Evolutionary conservation across 2,113 vertebrate genomes (phyloP), one percentile per base, ranked within the genome.

Genomic region (Tympanuchus pallidicinctus): DNA sequence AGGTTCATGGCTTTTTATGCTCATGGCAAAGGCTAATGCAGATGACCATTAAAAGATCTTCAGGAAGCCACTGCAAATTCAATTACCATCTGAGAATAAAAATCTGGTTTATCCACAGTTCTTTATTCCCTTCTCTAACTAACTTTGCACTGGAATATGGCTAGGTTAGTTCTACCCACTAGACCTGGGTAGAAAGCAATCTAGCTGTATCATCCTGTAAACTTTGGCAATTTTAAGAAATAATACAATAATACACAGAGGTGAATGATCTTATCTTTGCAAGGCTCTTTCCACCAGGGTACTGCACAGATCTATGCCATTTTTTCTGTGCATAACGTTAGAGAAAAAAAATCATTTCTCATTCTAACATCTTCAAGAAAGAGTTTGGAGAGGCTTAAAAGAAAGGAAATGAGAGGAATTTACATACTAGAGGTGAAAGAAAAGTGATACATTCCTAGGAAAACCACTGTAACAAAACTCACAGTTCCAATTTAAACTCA

Each of bases 1-100:
- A 82, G n/a, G 50, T 48, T 90, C 69, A 83, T 81, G 76, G 77
- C 90, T 91, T 75, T 90, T 90, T 86, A 90, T 82, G 77, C 48
- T 43, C 43, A 54, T 27, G 32, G 57, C 43, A 57, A 90, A 82
- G 43, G 0, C 81, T 43, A 96, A 90, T 30, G 61, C 61, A 86
- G 43, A 93, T 67, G 42, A 74, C 17, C 24, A 24, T 27, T 67
- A 82, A 60, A 93, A 45, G 6, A 34, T 43, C 28, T 77, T 70
- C 36, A 64, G 38, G 40, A 86, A 89, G 75, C 36, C 64, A 56
- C 45, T 9, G 3, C n/a, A 82, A 92, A 89, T 75, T 59, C 28
- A 81, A 25, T 38, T 64, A 78, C 78, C 48, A 22, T 43, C 52
- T 64, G 7, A 30, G 5, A 47, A 16, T 57, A 81, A 88, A 76